phyloP scores from a whole-genome alignment of 53 echinoderm and acorn worm genomes.

The Antedon mediterranea region DNA sequence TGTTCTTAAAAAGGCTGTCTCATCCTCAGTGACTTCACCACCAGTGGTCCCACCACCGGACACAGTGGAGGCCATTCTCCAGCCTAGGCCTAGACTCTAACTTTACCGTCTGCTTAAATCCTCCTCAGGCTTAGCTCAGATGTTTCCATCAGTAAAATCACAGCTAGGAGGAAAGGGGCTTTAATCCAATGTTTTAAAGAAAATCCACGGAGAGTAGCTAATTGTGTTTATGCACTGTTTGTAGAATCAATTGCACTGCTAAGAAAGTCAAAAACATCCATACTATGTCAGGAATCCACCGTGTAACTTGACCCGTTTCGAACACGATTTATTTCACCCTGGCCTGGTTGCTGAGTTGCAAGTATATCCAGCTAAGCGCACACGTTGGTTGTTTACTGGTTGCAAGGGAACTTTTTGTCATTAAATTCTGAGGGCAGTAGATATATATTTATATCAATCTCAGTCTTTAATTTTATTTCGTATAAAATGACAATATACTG shows the following conservation, averaged over 20 bases:
- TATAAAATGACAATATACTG: no score
- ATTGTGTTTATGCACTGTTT: not conserved
- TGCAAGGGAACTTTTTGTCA: not conserved
- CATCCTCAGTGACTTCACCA: conserved; percentile 30
- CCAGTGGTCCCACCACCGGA: not conserved
- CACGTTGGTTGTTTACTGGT: not conserved
- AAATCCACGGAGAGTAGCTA: not conserved
- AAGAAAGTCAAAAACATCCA: not conserved
- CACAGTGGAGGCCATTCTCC: not conserved
- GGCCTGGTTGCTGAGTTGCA: not conserved
- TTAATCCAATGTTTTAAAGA: not conserved
- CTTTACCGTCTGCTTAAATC: no score
- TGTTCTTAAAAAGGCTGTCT: conserved; percentile 68
- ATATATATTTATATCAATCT: not conserved
- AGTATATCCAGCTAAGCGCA: not conserved
- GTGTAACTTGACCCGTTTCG: not conserved
- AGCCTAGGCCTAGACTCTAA: no score
- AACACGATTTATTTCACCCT: not conserved
- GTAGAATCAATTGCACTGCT: not conserved
- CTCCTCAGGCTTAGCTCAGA: not conserved
- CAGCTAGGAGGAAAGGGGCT: not conserved
- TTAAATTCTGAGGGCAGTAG: not conserved
- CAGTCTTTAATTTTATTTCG: no score
- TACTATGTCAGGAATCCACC: not conserved
- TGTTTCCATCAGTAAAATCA: not conserved